phyloP scores from a whole-genome alignment of 2,113 vertebrate species.

The Elaphurus davidianus region DNA sequence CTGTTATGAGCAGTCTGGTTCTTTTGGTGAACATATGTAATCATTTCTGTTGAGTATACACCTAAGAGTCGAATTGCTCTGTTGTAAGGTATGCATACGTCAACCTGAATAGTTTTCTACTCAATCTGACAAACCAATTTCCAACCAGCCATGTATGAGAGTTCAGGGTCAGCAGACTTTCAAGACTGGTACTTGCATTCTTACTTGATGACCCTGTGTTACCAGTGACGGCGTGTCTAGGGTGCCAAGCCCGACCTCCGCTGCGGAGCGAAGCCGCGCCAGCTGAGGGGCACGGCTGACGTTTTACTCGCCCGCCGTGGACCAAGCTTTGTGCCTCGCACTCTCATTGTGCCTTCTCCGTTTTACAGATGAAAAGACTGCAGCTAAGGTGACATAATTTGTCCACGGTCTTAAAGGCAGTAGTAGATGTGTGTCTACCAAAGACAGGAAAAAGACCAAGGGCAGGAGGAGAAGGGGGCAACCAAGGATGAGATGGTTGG shows the following conservation, averaged over 20 bases:
- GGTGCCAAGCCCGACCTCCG: neutral
- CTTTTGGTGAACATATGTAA: neutral
- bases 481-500: neutral
- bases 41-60: neutral
- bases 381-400: neutral
- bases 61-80: neutral
- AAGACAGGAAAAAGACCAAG: neutral
- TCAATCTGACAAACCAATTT: neutral
- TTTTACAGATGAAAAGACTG: neutral
- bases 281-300: accelerated
- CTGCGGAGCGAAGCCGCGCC: neutral
- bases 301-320: neutral
- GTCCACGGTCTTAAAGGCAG: neutral
- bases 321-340: neutral
- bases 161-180: neutral
- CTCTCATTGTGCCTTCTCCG: neutral
- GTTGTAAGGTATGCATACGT: neutral
- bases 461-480: neutral
- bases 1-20: neutral
- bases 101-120: neutral
- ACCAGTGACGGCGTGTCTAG: neutral
- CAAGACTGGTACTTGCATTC: neutral
- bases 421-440: neutral
- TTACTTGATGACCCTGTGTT: too few relatives aligned
- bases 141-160: neutral